Evolutionary conservation across 2,113 vertebrate genomes (phyloP), one percentile per base, ranked within the genome.

Genomic region (Nasalis larvatus): DNA sequence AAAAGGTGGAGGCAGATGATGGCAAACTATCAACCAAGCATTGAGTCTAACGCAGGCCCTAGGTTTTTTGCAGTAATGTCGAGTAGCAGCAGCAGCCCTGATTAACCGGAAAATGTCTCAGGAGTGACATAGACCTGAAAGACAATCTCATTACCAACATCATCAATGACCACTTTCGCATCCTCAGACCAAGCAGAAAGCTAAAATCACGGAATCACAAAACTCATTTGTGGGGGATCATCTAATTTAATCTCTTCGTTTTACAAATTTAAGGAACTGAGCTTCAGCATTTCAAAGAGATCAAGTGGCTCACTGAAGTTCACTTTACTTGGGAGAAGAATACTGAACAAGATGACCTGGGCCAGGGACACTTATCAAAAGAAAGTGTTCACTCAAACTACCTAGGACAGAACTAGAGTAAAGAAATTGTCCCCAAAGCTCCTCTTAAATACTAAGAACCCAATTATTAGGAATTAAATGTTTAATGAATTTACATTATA

Each of bases 391-490:
- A 35, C 14, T 21, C 37, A 52, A 85, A 94, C 80, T 49, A 73
- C 49, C 23, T 16, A 21, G 94, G 63, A 68, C 52, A 84, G 86
- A 90, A 47, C 6, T 52, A 81, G 90, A 66, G 49, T 87, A 86
- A 73, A 71, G 23, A 63, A 73, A 86, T 40, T 83, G 93, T 76
- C 80, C 42, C 32, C 80, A 71, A 45, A 87, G 89, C 40, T 87
- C 7, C 71, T 84, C n/a, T 94, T 90, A 77, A 85, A 91, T 78
- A 86, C 37, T 49, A 95, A 90, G 77, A 95, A 91, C 37, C 42
- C 82, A 82, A 60, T 94, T 76, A 96, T 42, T 27, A 40, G 47
- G 25, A 73, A 78, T 84, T 97, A 94, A 87, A 47, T 81, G 87
- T 83, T 89, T 94, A 97, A 91, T 82, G 86, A 68, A 80, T 94